Conservation (phyloP, 2,113 vertebrate species). For the Melanerpes formicivorus region DNA sequence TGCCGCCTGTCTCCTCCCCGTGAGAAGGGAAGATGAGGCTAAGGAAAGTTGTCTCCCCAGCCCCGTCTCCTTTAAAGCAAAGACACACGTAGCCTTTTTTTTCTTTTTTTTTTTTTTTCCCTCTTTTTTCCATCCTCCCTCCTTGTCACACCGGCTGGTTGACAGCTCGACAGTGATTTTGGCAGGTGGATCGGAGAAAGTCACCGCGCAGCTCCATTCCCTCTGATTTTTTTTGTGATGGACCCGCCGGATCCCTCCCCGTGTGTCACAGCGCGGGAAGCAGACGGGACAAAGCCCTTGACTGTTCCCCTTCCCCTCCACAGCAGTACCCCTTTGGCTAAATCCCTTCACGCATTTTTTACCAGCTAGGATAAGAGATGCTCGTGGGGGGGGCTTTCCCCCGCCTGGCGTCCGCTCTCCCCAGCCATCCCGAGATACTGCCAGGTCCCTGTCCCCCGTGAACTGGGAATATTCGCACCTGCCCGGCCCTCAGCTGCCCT, state of each 20-base stretch:
- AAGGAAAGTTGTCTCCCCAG: background rate
- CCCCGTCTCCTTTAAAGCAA: background rate
- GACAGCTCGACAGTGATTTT: background rate
- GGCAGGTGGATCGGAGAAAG: background rate
- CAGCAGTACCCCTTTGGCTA: background rate
- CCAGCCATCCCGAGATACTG: background rate
- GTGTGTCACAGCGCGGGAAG: background rate
- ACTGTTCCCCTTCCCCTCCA: background rate
- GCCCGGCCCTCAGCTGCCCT: background rate
- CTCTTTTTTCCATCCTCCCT: too few species aligned
- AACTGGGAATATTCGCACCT: background rate
- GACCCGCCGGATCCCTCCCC: background rate
- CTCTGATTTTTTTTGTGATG: background rate
- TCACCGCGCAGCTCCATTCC: background rate
- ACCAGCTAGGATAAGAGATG: background rate
- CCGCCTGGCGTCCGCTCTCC: background rate
- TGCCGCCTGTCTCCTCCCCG: background rate
- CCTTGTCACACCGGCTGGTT: background rate
- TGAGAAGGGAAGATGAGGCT: background rate
- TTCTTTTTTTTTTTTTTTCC: rapidly evolving
- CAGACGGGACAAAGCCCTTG: background rate
- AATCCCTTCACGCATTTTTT: rapidly evolving
- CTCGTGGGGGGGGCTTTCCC: background rate
- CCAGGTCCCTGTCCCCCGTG: background rate
- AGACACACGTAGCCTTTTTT: background rate